A percentile compares a stretch with the other conserved stretches of the same genome.
These are phyloP conservation scores for Drosophila borealis DNA, from an alignment of 2,888 invertebrate species.

Conservation along the genomic window DNA sequence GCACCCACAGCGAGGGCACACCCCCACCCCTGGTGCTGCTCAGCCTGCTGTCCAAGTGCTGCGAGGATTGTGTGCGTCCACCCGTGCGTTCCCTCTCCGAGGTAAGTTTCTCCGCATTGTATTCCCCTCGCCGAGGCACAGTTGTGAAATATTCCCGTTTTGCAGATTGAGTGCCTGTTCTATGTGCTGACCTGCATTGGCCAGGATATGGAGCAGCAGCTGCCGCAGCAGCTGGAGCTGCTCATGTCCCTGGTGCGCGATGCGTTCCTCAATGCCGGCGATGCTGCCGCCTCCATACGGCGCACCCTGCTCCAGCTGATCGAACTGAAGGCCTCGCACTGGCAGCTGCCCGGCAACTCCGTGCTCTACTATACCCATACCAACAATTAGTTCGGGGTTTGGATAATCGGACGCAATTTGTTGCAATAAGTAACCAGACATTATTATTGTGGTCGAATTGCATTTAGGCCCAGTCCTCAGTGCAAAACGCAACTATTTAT, in stretches of 20 bases:
- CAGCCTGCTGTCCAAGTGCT: conserved; percentile 94
- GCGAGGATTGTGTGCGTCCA: conserved; percentile 93
- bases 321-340: conserved; percentile 95
- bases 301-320: conserved; percentile 95
- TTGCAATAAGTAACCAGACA: conserved; percentile 65
- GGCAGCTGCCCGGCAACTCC: conserved; percentile 95
- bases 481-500: conserved; percentile 64
- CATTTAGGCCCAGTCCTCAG: conserved; percentile 71
- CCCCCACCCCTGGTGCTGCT: conserved; percentile 91
- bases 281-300: conserved; percentile 90
- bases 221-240: conserved; percentile 92
- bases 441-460: conserved; percentile 74
- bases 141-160: neutral
- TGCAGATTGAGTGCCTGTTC: conserved; percentile 94
- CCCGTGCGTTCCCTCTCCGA: conserved; percentile 93
- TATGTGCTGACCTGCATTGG: conserved; percentile 95
- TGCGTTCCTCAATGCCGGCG: conserved; percentile 91
- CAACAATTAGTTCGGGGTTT: conserved; percentile 56
- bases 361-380: conserved; percentile 90
- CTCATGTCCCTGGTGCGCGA: conserved; percentile 93
- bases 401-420: conserved; percentile 50
- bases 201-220: conserved; percentile 92
- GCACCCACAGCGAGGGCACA: conserved; percentile 86
- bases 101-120: conserved; percentile 85
- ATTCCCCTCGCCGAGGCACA: neutral